A percentile compares a stretch with the other conserved stretches of the same genome.
Conservation (phyloP, 2,797 vertebrate genomes). For the Sarcophilus harrisii region DNA sequence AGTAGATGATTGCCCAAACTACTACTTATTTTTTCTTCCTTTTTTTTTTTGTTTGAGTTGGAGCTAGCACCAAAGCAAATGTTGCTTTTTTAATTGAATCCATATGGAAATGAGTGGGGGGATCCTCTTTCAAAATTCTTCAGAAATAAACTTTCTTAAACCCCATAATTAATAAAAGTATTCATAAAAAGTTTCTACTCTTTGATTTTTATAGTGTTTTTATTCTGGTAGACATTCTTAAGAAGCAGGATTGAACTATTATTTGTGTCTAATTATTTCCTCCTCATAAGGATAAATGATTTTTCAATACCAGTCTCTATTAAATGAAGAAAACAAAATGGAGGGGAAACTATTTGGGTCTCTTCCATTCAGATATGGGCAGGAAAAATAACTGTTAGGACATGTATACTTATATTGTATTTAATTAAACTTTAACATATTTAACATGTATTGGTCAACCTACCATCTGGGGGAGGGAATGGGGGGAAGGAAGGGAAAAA, state of each 20-base stretch:
- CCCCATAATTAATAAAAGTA: background rate
- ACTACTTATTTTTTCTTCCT: background rate
- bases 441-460: no score
- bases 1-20: conserved; percentile 28
- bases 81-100: conserved; percentile 48
- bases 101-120: conserved; percentile 38
- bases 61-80: conserved; percentile 52
- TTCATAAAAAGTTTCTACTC: conserved; percentile 5
- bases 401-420: no score
- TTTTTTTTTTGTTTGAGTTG: conserved; percentile 42
- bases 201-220: conserved; percentile 22
- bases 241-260: background rate
- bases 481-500: no score
- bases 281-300: background rate
- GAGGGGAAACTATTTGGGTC: background rate
- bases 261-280: background rate
- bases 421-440: no score
- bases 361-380: background rate
- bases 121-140: conserved; percentile 21
- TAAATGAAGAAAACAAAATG: conserved; percentile 20
- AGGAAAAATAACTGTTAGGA: no score
- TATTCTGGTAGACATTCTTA: background rate
- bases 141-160: conserved; percentile 21
- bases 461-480: no score
- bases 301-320: conserved; percentile 12